These are phyloP conservation scores for Bradysia coprophila DNA, from an alignment of 1,140 invertebrate species.

Conservation along the genomic window DNA sequence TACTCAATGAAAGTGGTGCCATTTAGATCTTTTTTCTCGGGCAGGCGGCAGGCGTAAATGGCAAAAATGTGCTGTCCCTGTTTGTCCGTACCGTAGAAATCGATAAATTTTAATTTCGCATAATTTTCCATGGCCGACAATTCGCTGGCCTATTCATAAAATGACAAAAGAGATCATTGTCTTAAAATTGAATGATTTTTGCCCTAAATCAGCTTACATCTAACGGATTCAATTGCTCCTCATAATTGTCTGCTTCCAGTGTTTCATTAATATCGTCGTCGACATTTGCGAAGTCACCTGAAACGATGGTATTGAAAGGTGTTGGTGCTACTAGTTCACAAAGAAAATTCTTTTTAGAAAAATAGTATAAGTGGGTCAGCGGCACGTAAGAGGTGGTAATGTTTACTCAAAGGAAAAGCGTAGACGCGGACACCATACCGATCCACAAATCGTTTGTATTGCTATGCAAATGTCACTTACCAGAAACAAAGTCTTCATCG, in stretches of 20 bases:
- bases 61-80: slow-evolving; percentile 83
- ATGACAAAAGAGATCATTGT: no score
- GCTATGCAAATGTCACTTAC: no score
- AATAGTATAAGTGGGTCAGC: no score
- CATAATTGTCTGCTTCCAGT: slow-evolving; percentile 18
- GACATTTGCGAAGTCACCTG: slow-evolving; percentile 9
- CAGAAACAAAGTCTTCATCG: slow-evolving; percentile 2
- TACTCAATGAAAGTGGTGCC: slow-evolving; percentile 5
- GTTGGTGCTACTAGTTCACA: neutral
- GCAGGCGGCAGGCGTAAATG: slow-evolving; percentile 83
- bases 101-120: slow-evolving; percentile 15
- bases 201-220: no score
- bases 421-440: no score
- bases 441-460: no score
- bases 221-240: slow-evolving; percentile 14
- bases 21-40: slow-evolving; percentile 57
- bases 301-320: neutral
- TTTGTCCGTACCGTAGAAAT: slow-evolving; percentile 25
- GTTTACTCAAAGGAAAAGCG: no score
- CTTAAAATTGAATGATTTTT: no score
- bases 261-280: slow-evolving; percentile 15
- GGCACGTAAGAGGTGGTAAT: no score
- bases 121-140: neutral
- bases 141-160: neutral
- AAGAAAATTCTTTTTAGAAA: neutral